Conservation (phyloP, 2,797 vertebrate genomes). For the Tokudaia tokunoshimensis region DNA sequence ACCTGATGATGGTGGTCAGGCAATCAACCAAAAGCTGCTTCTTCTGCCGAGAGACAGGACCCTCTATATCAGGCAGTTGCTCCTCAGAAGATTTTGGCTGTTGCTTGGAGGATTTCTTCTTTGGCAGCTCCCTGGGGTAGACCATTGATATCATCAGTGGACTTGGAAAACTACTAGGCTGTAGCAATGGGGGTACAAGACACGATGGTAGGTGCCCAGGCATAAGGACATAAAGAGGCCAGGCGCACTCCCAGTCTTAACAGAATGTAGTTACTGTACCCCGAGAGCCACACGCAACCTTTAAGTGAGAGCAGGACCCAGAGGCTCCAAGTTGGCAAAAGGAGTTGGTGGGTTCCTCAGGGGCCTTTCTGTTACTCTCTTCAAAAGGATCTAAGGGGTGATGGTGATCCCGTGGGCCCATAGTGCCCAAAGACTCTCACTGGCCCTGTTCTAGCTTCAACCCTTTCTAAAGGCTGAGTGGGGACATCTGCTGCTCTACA, state of each 20-base stretch:
- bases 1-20: conserved; percentile 88
- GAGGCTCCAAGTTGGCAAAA: background rate
- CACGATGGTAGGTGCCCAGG: background rate
- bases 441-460: background rate
- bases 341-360: background rate
- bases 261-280: background rate
- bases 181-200: background rate
- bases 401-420: background rate
- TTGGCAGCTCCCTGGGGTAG: conserved; percentile 72
- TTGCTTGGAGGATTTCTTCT: background rate
- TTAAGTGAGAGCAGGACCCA: background rate
- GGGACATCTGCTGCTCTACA: background rate
- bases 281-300: background rate
- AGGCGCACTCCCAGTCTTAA: background rate
- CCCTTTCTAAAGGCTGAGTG: background rate
- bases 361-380: background rate
- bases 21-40: conserved; percentile 84
- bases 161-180: background rate
- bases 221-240: background rate
- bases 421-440: background rate
- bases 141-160: conserved; percentile 58
- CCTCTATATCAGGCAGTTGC: background rate
- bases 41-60: conserved; percentile 78
- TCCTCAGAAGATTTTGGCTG: background rate
- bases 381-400: background rate